phyloP scores from a whole-genome alignment of 2,888 invertebrate genomes.

The Fragum sueziense region DNA sequence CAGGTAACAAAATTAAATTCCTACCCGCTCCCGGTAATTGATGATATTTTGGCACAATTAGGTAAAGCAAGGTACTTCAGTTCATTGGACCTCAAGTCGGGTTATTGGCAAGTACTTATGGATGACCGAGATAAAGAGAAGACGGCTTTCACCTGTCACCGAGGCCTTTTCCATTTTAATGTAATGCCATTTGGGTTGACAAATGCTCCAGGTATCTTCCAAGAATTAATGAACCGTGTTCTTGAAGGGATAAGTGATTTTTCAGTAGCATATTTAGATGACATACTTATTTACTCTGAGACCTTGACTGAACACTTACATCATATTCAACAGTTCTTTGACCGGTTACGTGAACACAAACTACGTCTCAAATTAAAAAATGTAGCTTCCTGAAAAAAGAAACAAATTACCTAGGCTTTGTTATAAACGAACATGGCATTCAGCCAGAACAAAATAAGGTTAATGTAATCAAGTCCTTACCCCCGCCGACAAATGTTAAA shows the following conservation, averaged over 20 bases:
- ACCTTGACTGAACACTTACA: conserved; percentile 49
- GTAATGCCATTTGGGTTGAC: conserved; percentile 41
- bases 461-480: conserved; percentile 35
- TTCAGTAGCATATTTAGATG: conserved; percentile 50
- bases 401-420: conserved; percentile 42
- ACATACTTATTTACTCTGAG: conserved; percentile 48
- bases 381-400: conserved; percentile 46
- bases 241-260: conserved; percentile 48
- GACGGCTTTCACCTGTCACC: conserved; percentile 43
- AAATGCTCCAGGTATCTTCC: conserved; percentile 40
- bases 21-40: conserved; percentile 41
- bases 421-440: conserved; percentile 37
- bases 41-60: conserved; percentile 37
- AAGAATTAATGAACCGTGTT: conserved; percentile 47
- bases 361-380: conserved; percentile 49
- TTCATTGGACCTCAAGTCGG: conserved; percentile 34
- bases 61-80: conserved; percentile 39
- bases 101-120: conserved; percentile 50
- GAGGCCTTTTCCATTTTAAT: conserved; percentile 39
- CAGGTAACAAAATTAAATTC: conserved; percentile 27
- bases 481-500: conserved; percentile 31
- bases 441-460: conserved; percentile 36
- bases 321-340: conserved; percentile 42
- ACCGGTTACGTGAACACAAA: conserved; percentile 30
- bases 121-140: conserved; percentile 39